Evolutionary conservation across 1,140 invertebrate species (phyloP), one percentile per base, ranked within the genome.

Genomic region (Drosophila micromelanica): DNA sequence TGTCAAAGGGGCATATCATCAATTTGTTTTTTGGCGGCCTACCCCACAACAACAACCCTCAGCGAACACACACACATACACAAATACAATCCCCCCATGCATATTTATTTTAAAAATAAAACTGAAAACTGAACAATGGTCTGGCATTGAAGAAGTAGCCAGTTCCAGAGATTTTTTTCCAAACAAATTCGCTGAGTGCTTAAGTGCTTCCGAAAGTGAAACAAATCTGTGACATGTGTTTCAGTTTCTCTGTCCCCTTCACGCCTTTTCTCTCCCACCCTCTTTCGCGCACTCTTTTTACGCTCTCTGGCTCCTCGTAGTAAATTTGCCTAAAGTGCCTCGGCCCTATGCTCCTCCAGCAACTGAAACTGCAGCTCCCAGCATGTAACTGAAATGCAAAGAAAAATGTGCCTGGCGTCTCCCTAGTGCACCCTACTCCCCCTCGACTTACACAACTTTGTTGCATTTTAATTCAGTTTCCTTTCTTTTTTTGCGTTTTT

Each of bases 211-310:
- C 84, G 84, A 89, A 89, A 80, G 76, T 80, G 84, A 89, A 89
- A 89, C 84, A 89, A 89, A 89, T 89, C 84, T 89, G 84, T 89
- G 84, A 89, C 84, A 89, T 89, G 84, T 89, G 84, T 89, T 89
- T 89, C 76, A 77, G 84, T 89, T 89, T 71, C 78, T 54, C 45
- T 35, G 8, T 42, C 30, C 27, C 30, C 37, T 40, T 8, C 27
- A n/a, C 20, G 9, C 67, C 5, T 27, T 5, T 15, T 3, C 11
- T 12, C 45, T 5, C 20, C 12, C 9, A 8, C 11, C 13, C 9
- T 12, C n/a, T n/a, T n/a, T n/a, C n/a, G n/a, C n/a, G n/a, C n/a
- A n/a, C n/a, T n/a, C n/a, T n/a, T n/a, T n/a, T n/a, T n/a, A n/a
- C 12, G 32, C 27, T 20, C 38, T 17, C 43, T 35, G n/a, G 5